Evolutionary conservation across 2,888 invertebrate species (phyloP).

Genomic region (Iphiclides podalirius): DNA sequence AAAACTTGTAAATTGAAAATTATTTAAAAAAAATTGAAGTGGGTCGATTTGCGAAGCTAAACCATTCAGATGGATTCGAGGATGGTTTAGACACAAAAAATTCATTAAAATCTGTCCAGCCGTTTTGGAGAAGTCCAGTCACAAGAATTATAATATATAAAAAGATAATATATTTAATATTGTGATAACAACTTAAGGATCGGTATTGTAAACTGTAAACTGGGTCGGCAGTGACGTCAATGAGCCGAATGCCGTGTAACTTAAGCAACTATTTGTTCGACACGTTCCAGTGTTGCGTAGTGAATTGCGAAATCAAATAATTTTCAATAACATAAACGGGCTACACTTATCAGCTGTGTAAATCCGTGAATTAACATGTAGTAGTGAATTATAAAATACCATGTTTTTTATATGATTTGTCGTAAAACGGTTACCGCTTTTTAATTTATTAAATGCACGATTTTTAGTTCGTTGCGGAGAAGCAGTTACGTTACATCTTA

Average conservation of each 20-base stretch:
- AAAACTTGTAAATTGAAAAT: too few species aligned
- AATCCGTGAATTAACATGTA: not conserved
- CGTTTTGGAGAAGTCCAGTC: too few species aligned
- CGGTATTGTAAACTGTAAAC: constrained; percentile 24
- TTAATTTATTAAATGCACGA: not conserved
- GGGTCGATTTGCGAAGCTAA: too few species aligned
- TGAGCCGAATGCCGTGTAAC: constrained; percentile 16
- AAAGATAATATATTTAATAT: too few species aligned
- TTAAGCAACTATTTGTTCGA: constrained; percentile 3
- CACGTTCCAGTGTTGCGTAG: constrained; percentile 23
- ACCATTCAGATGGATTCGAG: too few species aligned
- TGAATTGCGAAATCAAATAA: constrained; percentile 16
- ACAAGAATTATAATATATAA: too few species aligned
- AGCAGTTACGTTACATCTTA: too few species aligned
- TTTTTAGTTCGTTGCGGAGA: not conserved
- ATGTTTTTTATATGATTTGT: not conserved
- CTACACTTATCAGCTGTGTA: not conserved
- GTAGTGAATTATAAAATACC: not conserved
- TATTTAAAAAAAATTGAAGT: too few species aligned
- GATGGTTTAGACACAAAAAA: too few species aligned
- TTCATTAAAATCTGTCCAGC: too few species aligned
- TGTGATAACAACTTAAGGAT: too few species aligned
- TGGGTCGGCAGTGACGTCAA: constrained; percentile 44
- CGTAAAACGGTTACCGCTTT: not conserved
- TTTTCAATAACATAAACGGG: constrained; percentile 8